These are phyloP conservation scores for Otis tarda DNA, from an alignment of 2,113 vertebrate genomes.

Conservation along the genomic window DNA sequence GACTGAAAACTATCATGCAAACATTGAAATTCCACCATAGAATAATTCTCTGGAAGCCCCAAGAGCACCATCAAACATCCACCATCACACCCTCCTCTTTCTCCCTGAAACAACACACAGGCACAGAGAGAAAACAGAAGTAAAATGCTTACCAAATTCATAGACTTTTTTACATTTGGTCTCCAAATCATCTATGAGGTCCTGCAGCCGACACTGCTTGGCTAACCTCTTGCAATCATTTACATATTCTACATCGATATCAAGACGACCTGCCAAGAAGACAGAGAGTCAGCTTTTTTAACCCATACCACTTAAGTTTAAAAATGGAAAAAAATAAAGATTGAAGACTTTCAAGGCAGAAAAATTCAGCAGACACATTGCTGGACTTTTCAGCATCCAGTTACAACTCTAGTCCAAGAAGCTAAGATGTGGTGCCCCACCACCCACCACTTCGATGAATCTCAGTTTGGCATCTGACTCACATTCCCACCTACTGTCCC, in stretches of 20 bases:
- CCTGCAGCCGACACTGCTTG: slow-evolving; percentile 91
- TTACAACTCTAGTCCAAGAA: not conserved
- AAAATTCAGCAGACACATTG: not conserved
- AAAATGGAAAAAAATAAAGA: not conserved
- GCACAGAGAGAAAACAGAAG: not conserved
- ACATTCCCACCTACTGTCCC: not conserved
- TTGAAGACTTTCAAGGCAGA: not conserved
- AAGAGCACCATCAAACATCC: not conserved
- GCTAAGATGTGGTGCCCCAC: not conserved
- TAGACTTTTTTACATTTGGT: slow-evolving; percentile 92
- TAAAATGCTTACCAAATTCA: slow-evolving; percentile 85
- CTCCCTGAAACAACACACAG: not conserved
- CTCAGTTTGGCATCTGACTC: not conserved
- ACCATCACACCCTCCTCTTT: not conserved
- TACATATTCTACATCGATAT: slow-evolving; percentile 89
- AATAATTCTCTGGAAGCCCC: not conserved
- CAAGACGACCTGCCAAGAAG: slow-evolving; percentile 81
- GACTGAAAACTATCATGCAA: not conserved
- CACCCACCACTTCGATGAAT: not conserved
- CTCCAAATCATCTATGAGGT: slow-evolving; percentile 90
- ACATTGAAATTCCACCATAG: not conserved
- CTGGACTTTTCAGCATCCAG: not conserved
- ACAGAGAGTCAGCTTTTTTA: not conserved
- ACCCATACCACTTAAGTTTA: not conserved
- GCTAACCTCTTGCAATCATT: slow-evolving; percentile 90